Conservation (phyloP, 2,797 vertebrate genomes). For the Perodicticus potto region DNA sequence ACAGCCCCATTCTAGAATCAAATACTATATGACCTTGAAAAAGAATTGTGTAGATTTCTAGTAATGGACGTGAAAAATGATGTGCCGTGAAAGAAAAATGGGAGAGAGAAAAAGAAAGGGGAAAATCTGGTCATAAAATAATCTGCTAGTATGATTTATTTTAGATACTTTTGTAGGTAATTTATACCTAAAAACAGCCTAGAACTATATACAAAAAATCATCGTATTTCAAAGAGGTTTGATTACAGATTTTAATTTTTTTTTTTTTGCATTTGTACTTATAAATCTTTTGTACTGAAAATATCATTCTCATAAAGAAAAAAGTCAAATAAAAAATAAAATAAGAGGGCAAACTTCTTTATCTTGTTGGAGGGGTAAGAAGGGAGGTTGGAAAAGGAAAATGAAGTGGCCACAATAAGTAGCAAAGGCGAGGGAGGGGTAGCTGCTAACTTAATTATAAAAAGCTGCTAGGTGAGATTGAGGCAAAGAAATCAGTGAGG, state of each 20-base stretch:
- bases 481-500: background rate
- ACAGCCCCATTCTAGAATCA: background rate
- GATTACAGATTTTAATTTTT: background rate
- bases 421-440: background rate
- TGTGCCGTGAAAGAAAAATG: background rate
- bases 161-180: background rate
- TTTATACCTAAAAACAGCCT: background rate
- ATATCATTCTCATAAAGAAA: background rate
- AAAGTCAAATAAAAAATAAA: background rate
- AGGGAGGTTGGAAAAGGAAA: background rate
- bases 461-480: background rate
- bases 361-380: background rate
- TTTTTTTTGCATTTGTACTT: background rate
- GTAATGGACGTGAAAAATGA: conserved; percentile 2
- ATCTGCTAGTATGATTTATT: background rate
- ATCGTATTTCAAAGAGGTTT: background rate
- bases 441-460: background rate
- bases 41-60: background rate
- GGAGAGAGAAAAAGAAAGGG: background rate
- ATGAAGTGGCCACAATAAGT: background rate
- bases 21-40: background rate
- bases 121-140: background rate
- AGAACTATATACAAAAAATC: background rate
- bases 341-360: background rate
- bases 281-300: background rate